phyloP scores from a whole-genome alignment of 2,113 vertebrate species.

The Manacus vitellinus region DNA sequence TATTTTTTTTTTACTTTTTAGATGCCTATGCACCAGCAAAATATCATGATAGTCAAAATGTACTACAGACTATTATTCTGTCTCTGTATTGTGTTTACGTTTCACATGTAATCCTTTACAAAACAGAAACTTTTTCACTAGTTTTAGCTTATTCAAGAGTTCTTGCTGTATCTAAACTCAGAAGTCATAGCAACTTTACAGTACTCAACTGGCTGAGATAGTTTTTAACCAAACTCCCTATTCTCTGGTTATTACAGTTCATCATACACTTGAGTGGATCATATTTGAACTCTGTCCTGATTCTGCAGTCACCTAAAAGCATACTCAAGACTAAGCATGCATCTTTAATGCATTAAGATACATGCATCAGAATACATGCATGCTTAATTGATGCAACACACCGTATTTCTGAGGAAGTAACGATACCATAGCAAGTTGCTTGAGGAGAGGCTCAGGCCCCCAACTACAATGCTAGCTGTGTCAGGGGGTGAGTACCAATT shows the following conservation, averaged over 20 bases:
- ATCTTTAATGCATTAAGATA: not conserved
- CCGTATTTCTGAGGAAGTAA: not conserved
- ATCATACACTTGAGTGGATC: not conserved
- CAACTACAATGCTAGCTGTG: accelerated
- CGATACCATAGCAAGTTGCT: not conserved
- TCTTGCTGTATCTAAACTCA: not conserved
- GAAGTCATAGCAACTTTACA: not conserved
- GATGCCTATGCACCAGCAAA: not conserved
- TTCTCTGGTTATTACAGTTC: not conserved
- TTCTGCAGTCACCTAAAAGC: not conserved
- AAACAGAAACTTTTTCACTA: not conserved
- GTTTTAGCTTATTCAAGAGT: not conserved
- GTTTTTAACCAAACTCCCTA: not conserved
- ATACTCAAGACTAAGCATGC: not conserved
- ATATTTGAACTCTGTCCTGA: not conserved
- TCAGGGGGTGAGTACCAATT: not conserved
- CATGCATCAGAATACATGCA: not conserved
- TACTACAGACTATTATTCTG: not conserved
- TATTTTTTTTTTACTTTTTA: not conserved
- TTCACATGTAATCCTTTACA: not conserved
- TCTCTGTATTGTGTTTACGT: not conserved
- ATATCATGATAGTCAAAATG: not conserved
- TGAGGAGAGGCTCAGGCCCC: not conserved
- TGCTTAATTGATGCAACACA: not conserved
- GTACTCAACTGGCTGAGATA: not conserved